Evolutionary conservation across 2,888 invertebrate species (phyloP).

Genomic region (Xanthia togata): DNA sequence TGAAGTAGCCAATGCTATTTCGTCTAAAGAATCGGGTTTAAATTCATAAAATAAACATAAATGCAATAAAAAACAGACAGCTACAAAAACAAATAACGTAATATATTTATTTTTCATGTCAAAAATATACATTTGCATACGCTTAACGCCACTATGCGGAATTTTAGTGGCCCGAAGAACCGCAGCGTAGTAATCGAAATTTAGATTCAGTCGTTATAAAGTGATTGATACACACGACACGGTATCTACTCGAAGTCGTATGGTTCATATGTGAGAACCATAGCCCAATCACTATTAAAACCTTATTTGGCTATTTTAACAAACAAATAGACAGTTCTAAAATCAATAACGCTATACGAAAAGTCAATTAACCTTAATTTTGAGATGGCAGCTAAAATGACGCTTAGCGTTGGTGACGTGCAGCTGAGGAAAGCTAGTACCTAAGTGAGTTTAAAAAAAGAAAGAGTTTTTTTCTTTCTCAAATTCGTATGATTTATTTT

Average conservation of each 20-base stretch:
- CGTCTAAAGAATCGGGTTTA: background rate
- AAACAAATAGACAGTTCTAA: conserved; percentile 74
- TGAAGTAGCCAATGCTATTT: background rate
- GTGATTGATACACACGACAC: conserved; percentile 46
- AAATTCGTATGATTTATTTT: background rate
- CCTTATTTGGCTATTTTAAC: conserved; percentile 67
- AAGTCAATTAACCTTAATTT: conserved; percentile 84
- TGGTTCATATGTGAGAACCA: conserved; percentile 64
- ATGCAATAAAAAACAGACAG: conserved; percentile 36
- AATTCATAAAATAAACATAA: conserved; percentile 14
- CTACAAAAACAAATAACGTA: conserved; percentile 33
- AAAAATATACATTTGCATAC: conserved; percentile 59
- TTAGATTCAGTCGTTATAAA: conserved; percentile 39
- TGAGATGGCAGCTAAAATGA: conserved; percentile 74
- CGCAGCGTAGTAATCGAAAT: conserved; percentile 10
- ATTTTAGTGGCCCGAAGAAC: conserved; percentile 42
- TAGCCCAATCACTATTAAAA: conserved; percentile 63
- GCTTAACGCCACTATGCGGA: conserved; percentile 50
- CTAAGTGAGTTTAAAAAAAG: background rate
- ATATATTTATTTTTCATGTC: conserved; percentile 17
- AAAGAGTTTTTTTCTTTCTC: background rate
- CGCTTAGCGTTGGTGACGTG: conserved; percentile 51
- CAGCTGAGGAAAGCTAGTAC: background rate
- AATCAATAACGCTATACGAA: conserved; percentile 78
- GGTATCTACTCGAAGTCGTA: conserved; percentile 20